Conservation (phyloP, 92 coral and sea anemone species). For the Paramuricea clavata region DNA sequence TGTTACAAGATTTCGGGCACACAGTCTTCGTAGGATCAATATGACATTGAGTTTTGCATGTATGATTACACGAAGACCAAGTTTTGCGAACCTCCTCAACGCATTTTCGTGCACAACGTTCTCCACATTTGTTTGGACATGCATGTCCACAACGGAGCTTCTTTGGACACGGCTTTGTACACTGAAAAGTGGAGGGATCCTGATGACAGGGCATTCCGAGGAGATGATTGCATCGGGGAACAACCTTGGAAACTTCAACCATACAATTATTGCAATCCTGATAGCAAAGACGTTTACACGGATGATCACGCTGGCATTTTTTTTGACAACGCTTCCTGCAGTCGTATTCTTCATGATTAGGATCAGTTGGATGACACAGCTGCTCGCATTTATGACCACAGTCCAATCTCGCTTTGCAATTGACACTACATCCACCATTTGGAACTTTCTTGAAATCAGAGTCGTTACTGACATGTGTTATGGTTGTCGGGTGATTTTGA, state of each 20-base stretch:
- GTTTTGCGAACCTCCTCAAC: constrained; percentile 33
- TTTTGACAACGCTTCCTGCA: constrained; percentile 80
- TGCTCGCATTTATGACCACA: constrained; percentile 66
- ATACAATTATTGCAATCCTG: constrained; percentile 76
- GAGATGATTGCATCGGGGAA: constrained; percentile 72
- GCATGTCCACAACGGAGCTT: constrained; percentile 59
- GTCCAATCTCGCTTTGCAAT: constrained; percentile 67
- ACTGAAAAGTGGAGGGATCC: constrained; percentile 56
- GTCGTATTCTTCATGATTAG: constrained; percentile 77
- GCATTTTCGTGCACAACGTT: constrained; percentile 18
- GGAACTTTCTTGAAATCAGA: constrained; percentile 87
- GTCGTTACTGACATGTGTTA: constrained; percentile 78
- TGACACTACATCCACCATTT: constrained; percentile 89
- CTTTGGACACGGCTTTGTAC: constrained; percentile 32
- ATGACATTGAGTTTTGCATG: constrained; percentile 70
- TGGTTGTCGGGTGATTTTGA: constrained; percentile 89
- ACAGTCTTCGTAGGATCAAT: constrained; percentile 55
- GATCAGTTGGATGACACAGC: constrained; percentile 93
- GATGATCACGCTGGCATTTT: constrained; percentile 68
- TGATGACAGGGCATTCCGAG: constrained; percentile 80
- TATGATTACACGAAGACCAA: constrained; percentile 82
- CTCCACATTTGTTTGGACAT: constrained; percentile 59
- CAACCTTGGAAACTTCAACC: constrained; percentile 54
- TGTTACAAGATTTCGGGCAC: constrained; percentile 76
- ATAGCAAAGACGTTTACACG: constrained; percentile 74